These are phyloP conservation scores for Drosophila nigricruria DNA, from an alignment of 2,888 invertebrate genomes.

Conservation along the genomic window DNA sequence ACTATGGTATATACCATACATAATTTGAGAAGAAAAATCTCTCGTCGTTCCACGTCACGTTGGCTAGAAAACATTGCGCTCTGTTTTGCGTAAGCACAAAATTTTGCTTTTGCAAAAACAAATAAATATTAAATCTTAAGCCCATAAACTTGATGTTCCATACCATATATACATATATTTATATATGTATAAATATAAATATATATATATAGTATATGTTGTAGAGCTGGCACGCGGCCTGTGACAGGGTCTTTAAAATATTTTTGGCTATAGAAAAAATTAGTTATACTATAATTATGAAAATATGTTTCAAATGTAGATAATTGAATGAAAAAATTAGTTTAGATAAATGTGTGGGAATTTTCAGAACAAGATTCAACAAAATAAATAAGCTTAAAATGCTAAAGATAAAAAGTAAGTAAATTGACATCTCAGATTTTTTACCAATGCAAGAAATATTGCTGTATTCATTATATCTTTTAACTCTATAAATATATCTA, in stretches of 20 bases:
- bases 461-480: neutral
- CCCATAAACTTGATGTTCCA: conserved; percentile 60
- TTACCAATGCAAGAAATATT: too few species aligned
- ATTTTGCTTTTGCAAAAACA: conserved; percentile 60
- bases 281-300: conserved; percentile 12
- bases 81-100: conserved; percentile 72
- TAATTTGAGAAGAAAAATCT: conserved; percentile 34
- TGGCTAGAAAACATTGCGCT: conserved; percentile 44
- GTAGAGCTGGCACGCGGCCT: conserved; percentile 42
- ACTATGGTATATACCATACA: conserved; percentile 13
- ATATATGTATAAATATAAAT: neutral
- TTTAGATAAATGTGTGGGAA: too few species aligned
- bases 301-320: neutral
- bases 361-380: too few species aligned
- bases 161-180: conserved; percentile 7
- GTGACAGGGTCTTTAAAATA: conserved; percentile 26
- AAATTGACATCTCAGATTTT: too few species aligned
- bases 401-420: too few species aligned
- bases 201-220: conserved; percentile 17
- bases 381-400: too few species aligned
- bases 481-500: neutral
- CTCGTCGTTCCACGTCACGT: conserved; percentile 59
- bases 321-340: neutral
- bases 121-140: conserved; percentile 76
- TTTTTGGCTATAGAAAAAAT: conserved; percentile 13